Percentiles rank a stretch among this genome's conserved stretches.
Conservation (phyloP, 2,113 vertebrate species). For the Poicephalus gulielmi region DNA sequence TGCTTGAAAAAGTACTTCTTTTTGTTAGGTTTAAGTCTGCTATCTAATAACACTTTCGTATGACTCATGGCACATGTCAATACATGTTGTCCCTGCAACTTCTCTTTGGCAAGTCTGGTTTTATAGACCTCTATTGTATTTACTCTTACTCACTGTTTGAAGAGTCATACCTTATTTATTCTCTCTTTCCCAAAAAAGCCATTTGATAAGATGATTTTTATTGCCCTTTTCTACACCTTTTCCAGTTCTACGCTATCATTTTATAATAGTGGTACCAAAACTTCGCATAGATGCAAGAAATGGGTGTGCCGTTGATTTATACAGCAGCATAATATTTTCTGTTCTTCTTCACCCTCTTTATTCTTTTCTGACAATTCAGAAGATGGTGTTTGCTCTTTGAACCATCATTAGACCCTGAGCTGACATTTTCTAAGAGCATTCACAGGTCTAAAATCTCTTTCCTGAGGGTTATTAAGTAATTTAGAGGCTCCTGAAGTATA, state of each 20-base stretch:
- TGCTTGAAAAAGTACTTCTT: neutral
- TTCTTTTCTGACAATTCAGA: conserved; percentile 35
- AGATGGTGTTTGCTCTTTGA: conserved; percentile 15
- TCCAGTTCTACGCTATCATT: neutral
- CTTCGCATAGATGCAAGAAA: neutral
- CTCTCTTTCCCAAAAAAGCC: neutral
- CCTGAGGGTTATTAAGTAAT: conserved; percentile 43
- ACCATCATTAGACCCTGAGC: conserved; percentile 1
- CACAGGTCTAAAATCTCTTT: conserved; percentile 35
- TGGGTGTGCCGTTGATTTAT: neutral
- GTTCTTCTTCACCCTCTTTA: neutral
- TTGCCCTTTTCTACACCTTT: conserved; percentile 3
- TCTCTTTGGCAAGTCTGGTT: conserved; percentile 10
- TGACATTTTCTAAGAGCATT: conserved; percentile 9
- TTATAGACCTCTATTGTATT: conserved; percentile 15
- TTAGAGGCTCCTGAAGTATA: conserved; percentile 27
- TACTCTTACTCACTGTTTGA: neutral
- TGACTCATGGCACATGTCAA: neutral
- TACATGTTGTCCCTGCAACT: neutral
- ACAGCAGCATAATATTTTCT: neutral
- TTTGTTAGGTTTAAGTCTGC: neutral
- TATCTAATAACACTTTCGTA: neutral
- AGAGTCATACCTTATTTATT: neutral
- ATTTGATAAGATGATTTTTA: conserved; percentile 30
- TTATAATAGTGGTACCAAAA: conserved; percentile 3